Evolutionary conservation across 2,888 invertebrate species (phyloP).

Genomic region (Orthosia cruda): DNA sequence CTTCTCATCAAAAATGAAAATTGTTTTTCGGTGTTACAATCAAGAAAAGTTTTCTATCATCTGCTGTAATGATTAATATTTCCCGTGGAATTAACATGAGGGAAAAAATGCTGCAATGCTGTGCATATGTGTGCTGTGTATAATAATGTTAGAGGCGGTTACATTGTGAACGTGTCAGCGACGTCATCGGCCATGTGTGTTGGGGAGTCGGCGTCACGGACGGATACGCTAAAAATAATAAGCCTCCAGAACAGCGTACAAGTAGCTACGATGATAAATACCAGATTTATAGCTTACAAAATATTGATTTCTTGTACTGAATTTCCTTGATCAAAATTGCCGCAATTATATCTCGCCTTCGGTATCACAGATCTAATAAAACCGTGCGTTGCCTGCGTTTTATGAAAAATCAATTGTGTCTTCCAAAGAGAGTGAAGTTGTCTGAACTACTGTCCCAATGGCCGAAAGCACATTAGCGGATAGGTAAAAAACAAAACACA

Average conservation of each 20-base stretch:
- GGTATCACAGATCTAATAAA: background rate
- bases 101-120: constrained; percentile 34
- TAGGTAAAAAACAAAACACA: background rate
- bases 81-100: constrained; percentile 33
- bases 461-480: background rate
- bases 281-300: constrained; percentile 23
- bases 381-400: background rate
- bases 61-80: constrained; percentile 55
- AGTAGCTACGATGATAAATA: constrained; percentile 37
- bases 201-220: constrained; percentile 67
- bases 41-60: constrained; percentile 37
- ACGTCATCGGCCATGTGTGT: constrained; percentile 81
- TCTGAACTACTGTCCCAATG: background rate
- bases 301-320: constrained; percentile 20
- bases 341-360: background rate
- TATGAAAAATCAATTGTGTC: background rate
- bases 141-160: constrained; percentile 45
- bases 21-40: constrained; percentile 24
- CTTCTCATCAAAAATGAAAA: constrained; percentile 21
- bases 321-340: background rate
- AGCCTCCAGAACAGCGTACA: constrained; percentile 60
- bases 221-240: constrained; percentile 79
- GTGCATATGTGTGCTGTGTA: background rate
- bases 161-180: constrained; percentile 62
- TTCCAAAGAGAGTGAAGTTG: background rate